phyloP scores from a whole-genome alignment of 1,140 invertebrate genomes.

The Drosophila mayri region DNA sequence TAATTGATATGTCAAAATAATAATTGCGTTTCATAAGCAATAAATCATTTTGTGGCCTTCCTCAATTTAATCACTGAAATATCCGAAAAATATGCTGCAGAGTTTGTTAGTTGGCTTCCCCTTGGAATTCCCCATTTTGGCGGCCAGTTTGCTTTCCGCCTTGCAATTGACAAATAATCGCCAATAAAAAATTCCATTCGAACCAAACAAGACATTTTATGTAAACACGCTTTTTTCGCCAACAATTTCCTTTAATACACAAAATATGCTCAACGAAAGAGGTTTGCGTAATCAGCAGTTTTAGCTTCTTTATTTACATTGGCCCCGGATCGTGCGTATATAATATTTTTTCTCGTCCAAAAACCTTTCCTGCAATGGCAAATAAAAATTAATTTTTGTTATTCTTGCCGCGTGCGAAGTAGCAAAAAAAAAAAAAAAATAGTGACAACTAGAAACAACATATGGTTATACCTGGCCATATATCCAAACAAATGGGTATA shows the following conservation, averaged over 20 bases:
- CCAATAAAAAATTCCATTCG: conserved; percentile 31
- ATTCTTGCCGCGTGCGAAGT: conserved; percentile 67
- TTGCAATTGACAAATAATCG: conserved; percentile 50
- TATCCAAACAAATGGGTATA: not conserved
- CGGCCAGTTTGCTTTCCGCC: conserved; percentile 45
- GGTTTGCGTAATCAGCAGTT: conserved; percentile 74
- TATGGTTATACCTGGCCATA: conserved; percentile 12
- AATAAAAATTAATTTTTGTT: conserved; percentile 65
- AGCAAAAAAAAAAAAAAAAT: conserved; percentile 35
- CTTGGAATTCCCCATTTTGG: conserved; percentile 23
- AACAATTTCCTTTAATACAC: conserved; percentile 25
- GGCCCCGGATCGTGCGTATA: conserved; percentile 35
- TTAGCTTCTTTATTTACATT: conserved; percentile 69
- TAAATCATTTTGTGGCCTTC: conserved; percentile 6
- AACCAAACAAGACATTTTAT: conserved; percentile 34
- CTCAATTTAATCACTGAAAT: conserved; percentile 7
- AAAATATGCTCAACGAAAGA: conserved; percentile 32
- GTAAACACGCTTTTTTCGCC: conserved; percentile 39
- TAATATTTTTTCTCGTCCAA: conserved; percentile 67
- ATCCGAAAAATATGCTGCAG: not conserved
- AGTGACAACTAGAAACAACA: conserved; percentile 53
- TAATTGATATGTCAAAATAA: conserved; percentile 9
- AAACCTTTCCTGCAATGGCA: conserved; percentile 72
- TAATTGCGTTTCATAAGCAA: conserved; percentile 5
- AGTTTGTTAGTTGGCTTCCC: not conserved